Base-by-base conservation (phyloP, 1,140 invertebrate genomes). In the Zaprionus davidi region DNA sequence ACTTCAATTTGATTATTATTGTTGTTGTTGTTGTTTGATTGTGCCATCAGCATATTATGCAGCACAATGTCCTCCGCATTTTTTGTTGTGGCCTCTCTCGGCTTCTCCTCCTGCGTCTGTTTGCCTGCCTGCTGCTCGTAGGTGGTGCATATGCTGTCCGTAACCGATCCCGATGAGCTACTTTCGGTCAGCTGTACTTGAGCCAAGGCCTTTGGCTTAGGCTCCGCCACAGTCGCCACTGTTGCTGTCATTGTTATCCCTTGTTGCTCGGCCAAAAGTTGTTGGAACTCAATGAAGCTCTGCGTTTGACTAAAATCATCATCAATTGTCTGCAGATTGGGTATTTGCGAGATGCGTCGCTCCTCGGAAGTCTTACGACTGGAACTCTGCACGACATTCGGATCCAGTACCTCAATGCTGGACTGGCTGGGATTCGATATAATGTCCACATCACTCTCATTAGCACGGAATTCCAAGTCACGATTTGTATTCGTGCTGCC, bases 401-500 rank as follows among this genome's bases (percentile, higher is more conserved):
- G 94, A 80, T 95, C 94, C 13, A 95, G 72, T 36, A 95, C 94
- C 91, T 95, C 95, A 20, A 95, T 95, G 67, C 94, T 95, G 81
- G 94, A 95, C 79, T 95, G 94, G 92, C 95, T 95, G 15, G 95
- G 95, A 92, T 95, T 95, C 53, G 95, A 95, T n/a, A 95, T 93
- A 49, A 95, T 92, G 84, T 95, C 95, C 73, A 95, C 94, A 78
- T 95, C 95, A 81, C 95, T 95, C 76, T 95, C 95, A 55, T 87
- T 92, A 3, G 81, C 82, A n/a, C 79, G 83, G 55, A 92, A 92
- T 66, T 92, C 90, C 22, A 82, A 56, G 66, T 91, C 87, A 36
- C 85, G 82, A 15, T 92, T 90, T 5, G 81, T 92, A 38, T 93
- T 92, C 1, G 92, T 77, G 20, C 92, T 93, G 46, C 93, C 93